Evolutionary conservation across 2,797 vertebrate species (phyloP), one percentile per base, ranked within the genome.

Genomic region (Coregonus ussuriensis): DNA sequence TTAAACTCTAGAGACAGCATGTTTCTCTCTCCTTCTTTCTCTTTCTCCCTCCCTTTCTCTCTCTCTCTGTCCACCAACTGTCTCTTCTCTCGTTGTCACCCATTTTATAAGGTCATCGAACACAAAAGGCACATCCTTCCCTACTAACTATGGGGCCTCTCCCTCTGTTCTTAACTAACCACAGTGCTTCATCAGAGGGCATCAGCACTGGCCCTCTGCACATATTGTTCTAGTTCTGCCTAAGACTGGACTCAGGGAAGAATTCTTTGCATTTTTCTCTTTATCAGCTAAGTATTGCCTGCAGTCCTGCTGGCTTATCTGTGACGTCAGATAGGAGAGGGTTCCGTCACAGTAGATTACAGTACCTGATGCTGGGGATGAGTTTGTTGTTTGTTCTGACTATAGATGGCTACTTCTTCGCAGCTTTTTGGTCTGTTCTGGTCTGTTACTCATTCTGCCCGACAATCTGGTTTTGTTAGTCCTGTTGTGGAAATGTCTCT

Each of bases 381-480:
- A 82, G 72, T 83, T 83, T 74, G 51, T 78, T 37, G n/a, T 51
- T 13, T n/a, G 16, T 47, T 77, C 77, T 87, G 89, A 87, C 88
- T 82, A 85, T 88, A 87, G 88, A 88, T 88, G 88, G 88, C 41
- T 47, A 9, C 7, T 11, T 47, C 41, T 47, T 47, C 41, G 9
- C 41, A 3, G 9, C 9, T 47, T 47, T 47, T 13, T 47, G 41
- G 9, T 47, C 41, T 9, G 41, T 47, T 83, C 66, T 68, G 66
- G 4, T 18, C 33, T 69, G 62, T 76, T 79, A 68, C 70, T 77
- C 1, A 0, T 47, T 47, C 9, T 47, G 9, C 9, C 41, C 75
- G 68, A 4, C 51, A 80, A 18, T 83, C 75, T 82, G 79, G 76
- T 59, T 63, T n/a, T 13, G 31, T 77, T 74, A 62, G 47, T 59